Conservation (phyloP, 2,888 invertebrate genomes). For the Oxycera nigricornis region DNA sequence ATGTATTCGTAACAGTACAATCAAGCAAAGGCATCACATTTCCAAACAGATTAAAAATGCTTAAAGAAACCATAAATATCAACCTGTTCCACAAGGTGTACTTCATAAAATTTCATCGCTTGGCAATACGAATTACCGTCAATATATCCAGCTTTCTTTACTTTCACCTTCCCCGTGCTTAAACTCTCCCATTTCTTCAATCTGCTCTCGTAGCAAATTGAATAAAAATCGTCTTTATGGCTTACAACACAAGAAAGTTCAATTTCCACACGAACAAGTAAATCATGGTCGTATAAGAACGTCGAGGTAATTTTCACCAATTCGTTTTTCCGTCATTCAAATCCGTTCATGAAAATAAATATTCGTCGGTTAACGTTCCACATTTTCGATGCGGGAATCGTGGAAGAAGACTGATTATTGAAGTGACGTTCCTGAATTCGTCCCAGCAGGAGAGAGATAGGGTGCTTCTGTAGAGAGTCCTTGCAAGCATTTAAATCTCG, state of each 20-base stretch:
- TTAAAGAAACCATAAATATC: no score
- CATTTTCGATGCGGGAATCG: not conserved
- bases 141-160: no score
- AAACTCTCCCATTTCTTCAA: no score
- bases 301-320: conserved; percentile 40
- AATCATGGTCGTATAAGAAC: conserved; percentile 44
- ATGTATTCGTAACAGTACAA: no score
- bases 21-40: no score
- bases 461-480: not conserved
- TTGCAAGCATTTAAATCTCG: not conserved
- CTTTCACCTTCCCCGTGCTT: no score
- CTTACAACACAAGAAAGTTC: conserved; percentile 40
- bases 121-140: no score
- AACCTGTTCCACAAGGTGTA: no score
- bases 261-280: conserved; percentile 50
- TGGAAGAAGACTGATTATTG: not conserved
- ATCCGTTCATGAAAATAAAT: conserved; percentile 45
- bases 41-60: no score
- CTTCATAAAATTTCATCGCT: no score
- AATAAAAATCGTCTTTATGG: conserved; percentile 27
- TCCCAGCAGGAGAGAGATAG: conserved; percentile 9
- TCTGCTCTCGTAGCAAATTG: conserved; percentile 32
- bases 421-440: not conserved
- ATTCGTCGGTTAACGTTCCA: conserved; percentile 30
- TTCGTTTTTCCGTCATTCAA: conserved; percentile 45